Evolutionary conservation across 1,140 invertebrate species (phyloP).

Genomic region (Leptinotarsa texana): DNA sequence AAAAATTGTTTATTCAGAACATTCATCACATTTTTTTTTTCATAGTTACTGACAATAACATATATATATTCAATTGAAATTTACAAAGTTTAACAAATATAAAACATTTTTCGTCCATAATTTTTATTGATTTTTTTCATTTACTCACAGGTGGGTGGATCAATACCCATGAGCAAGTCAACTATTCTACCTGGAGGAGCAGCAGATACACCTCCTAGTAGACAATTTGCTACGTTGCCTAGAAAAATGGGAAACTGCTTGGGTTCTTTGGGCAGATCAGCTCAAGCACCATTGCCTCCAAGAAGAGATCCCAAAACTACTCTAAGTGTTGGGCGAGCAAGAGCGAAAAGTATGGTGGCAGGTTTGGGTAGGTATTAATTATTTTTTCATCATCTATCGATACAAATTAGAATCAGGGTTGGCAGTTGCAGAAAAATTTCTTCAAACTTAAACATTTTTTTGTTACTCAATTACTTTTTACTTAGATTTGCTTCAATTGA

Average conservation of each 20-base stretch:
- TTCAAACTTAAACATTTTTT: no score
- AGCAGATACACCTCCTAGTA: constrained; percentile 54
- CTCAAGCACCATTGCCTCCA: constrained; percentile 79
- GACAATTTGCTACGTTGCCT: constrained; percentile 76
- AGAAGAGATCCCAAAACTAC: constrained; percentile 92
- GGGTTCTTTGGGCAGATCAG: constrained; percentile 65
- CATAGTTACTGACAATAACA: no score
- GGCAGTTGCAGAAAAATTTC: no score
- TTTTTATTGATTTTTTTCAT: no score
- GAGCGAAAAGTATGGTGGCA: constrained; percentile 88
- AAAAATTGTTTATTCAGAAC: no score
- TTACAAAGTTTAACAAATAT: no score
- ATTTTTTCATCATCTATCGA: not conserved
- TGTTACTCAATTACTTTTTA: no score
- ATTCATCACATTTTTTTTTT: no score
- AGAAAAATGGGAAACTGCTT: constrained; percentile 63
- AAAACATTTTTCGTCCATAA: no score
- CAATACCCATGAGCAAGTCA: constrained; percentile 67
- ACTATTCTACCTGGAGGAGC: constrained; percentile 62
- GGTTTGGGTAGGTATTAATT: constrained; percentile 65
- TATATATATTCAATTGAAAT: no score
- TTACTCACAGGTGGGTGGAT: constrained; percentile 39
- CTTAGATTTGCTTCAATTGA: no score
- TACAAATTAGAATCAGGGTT: no score
- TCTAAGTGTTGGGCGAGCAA: constrained; percentile 84